A percentile compares a stretch with the other conserved stretches of the same genome.
Evolutionary conservation across 2,797 vertebrate species (phyloP).

Genomic region (Ceryle rudis): DNA sequence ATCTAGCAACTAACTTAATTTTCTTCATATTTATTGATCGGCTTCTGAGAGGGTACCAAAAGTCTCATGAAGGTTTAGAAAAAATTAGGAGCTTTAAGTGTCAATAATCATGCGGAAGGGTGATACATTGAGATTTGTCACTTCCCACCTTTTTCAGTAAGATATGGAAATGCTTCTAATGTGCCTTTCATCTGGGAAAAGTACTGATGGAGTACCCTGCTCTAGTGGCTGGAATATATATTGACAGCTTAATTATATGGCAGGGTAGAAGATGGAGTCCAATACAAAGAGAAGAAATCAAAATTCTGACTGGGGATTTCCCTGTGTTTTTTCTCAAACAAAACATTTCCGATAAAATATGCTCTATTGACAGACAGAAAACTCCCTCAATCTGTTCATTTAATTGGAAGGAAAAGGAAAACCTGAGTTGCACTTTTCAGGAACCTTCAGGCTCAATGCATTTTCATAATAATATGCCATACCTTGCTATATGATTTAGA

Average conservation of each 20-base stretch:
- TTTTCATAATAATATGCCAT: neutral
- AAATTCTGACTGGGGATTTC: constrained; percentile 32
- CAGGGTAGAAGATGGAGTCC: neutral
- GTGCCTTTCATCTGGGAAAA: neutral
- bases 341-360: constrained; percentile 13
- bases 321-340: neutral
- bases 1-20: neutral
- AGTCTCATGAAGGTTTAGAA: neutral
- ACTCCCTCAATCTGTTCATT: neutral
- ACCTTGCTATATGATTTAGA: constrained; percentile 16
- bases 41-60: neutral
- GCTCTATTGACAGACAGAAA: neutral
- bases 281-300: neutral
- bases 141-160: neutral
- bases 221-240: neutral
- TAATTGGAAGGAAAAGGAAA: constrained; percentile 33
- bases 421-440: neutral
- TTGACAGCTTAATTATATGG: constrained; percentile 33
- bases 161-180: neutral
- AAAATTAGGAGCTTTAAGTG: neutral
- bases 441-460: neutral
- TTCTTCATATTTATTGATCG: neutral
- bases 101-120: neutral
- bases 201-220: neutral
- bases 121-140: neutral